phyloP scores from a whole-genome alignment of 1,140 invertebrate species.

The Bathynomus jamesi region DNA sequence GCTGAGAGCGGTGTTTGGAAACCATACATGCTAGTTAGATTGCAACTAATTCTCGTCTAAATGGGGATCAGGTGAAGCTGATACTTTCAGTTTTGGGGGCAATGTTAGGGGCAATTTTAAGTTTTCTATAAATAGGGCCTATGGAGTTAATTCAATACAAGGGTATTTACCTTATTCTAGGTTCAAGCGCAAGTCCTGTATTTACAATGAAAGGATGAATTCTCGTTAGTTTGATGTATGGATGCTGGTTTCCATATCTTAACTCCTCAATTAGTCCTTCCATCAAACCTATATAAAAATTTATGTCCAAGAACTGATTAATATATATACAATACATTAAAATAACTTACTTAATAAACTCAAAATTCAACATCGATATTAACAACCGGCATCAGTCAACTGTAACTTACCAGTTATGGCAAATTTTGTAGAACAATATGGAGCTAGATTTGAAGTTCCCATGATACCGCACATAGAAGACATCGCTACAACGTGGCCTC shows the following conservation, averaged over 20 bases:
- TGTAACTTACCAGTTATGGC: constrained; percentile 5
- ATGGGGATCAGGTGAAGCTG: no score
- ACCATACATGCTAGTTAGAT: no score
- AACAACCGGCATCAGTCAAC: neutral
- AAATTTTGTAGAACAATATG: constrained; percentile 13
- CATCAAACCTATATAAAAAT: constrained; percentile 53
- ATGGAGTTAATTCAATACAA: no score
- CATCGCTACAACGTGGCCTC: constrained; percentile 7
- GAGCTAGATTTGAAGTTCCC: constrained; percentile 3
- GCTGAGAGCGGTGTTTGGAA: no score
- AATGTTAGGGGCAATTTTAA: neutral
- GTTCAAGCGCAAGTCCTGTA: constrained; percentile 74
- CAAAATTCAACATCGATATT: neutral
- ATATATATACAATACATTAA: neutral
- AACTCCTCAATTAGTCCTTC: constrained; percentile 60
- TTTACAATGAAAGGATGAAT: constrained; percentile 76
- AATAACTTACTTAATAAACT: constrained; percentile 38
- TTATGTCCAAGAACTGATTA: neutral
- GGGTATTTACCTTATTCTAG: constrained; percentile 52
- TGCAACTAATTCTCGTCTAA: no score
- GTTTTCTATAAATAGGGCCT: no score
- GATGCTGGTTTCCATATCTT: constrained; percentile 49
- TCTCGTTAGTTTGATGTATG: constrained; percentile 64
- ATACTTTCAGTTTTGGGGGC: no score
- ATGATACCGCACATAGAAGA: neutral